Evolutionary conservation across 2,797 vertebrate genomes (phyloP), one percentile per base, ranked within the genome.

Genomic region (Selene dorsalis): DNA sequence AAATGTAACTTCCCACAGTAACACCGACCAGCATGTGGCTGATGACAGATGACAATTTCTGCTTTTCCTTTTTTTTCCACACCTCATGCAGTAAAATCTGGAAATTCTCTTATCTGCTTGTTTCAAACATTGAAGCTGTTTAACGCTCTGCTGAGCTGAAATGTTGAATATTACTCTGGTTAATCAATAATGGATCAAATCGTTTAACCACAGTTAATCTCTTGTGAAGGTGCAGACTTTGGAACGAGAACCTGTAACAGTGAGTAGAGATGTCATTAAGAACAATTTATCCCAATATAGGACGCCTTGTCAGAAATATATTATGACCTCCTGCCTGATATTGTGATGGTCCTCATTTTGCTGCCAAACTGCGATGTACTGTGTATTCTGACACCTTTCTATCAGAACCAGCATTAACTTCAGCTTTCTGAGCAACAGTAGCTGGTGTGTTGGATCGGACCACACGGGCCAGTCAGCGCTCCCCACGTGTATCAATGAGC

Each of bases 51-150:
- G 69, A 59, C 32, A 57, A 22, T 39, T 58, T 38, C 38, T 73
- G 2, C 10, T 58, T 60, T 39, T 55, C 58, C 32, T 41, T 41
- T 41, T 41, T 41, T 41, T 1, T 8, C 41, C 41, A 43, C 53
- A 8, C n/a, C n/a, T 53, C 32, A 35, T 35, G 32, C 13, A 10
- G 24, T 56, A 17, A 64, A 48, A 72, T 30, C 50, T 75, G 78
- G 79, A 87, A 83, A 78, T 60, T 47, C 39, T 20, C 3, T 8
- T 24, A 4, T 12, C 9, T 1, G 50, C 13, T 73, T 52, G 66
- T 69, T 76, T 48, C 55, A 73, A 71, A 59, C 6, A 17, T 26
- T 68, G 69, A 58, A 75, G 70, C 38, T 18, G 69, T 76, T 47
- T 4, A 18, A 73, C 53, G 47, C 11, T 76, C 45, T 18, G 1